Conservation (phyloP, 2,113 vertebrate genomes). For the Halcyon senegalensis region DNA sequence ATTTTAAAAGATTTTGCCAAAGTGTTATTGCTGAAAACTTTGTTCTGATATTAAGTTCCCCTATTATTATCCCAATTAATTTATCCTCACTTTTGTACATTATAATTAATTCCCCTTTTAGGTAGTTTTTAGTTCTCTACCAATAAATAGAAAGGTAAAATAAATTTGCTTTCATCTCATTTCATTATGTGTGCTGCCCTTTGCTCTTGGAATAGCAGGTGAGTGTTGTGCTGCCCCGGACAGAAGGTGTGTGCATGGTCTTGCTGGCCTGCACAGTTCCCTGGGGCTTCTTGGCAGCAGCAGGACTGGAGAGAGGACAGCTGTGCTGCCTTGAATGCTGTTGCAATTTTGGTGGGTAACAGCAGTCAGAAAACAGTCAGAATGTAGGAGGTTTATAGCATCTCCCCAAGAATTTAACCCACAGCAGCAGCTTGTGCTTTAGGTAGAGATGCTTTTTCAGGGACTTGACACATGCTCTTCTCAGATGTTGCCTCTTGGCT, state of each 20-base stretch:
- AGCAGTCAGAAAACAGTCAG: background rate
- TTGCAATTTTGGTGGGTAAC: background rate
- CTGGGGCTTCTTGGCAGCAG: background rate
- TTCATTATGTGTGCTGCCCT: background rate
- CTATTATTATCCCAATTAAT: background rate
- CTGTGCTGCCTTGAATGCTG: background rate
- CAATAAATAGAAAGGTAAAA: background rate
- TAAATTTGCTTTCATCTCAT: background rate
- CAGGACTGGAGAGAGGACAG: background rate
- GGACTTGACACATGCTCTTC: background rate
- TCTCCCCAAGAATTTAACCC: background rate
- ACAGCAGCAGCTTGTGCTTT: background rate
- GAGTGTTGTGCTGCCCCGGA: background rate
- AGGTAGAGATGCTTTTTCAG: background rate
- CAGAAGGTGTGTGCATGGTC: rapidly evolving
- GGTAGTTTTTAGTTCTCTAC: background rate
- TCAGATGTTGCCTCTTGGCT: background rate
- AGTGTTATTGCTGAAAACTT: background rate
- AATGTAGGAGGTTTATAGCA: background rate
- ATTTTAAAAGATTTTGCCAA: background rate
- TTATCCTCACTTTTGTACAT: background rate
- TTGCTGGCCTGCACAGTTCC: rapidly evolving
- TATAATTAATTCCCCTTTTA: background rate
- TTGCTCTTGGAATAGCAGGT: background rate
- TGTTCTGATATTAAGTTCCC: background rate